Base-by-base conservation (phyloP, 1,140 invertebrate genomes). In the Drosophila parabipectinata region DNA sequence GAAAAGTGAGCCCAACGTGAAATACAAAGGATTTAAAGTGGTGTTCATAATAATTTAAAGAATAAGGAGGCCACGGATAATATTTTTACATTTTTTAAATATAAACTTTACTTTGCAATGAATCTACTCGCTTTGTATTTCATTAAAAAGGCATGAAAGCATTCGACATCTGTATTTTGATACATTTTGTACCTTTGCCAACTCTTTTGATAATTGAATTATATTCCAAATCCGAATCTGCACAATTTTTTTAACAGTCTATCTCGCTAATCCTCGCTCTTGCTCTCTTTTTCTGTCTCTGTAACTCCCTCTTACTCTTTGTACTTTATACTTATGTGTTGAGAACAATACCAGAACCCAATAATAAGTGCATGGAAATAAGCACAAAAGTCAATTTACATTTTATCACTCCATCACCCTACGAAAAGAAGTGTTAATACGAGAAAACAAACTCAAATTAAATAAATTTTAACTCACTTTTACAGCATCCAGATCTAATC, bases 331-430 rank as follows among this genome's bases (percentile, higher is more conserved):
- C 66, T 64, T 88, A 67, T 77, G 60, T 71, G 57, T 85, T 79
- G 48, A 80, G 50, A 64, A 62, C 52, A 64, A 68, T 50, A 64
- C 61, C 32, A 21, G 45, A 37, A 78, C 61, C 45, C 47, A 72
- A 44, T 44, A 58, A 55, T 48, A 83, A 79, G 79, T 78, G 82
- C 82, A 87, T 87, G 83, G 48, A 88, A 83, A 58, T 55, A 60
- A 82, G 82, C 83, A 85, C 82, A 87, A 58, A 53, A 81, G 44
- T 71, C 77, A 41, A 81, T 56, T 72, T 64, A 68, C 60, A 72
- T 67, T 32, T 50, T 63, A 47, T 56, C 69, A 74, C 61, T 55
- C 72, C 74, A 77, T 76, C 66, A 58, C 67, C 55, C 61, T 72
- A 67, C 61, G 12, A 37, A 21, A 53, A 45, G 58, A 67, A 37